phyloP scores from a whole-genome alignment of 2,888 invertebrate species.

The Tiliacea citrago region DNA sequence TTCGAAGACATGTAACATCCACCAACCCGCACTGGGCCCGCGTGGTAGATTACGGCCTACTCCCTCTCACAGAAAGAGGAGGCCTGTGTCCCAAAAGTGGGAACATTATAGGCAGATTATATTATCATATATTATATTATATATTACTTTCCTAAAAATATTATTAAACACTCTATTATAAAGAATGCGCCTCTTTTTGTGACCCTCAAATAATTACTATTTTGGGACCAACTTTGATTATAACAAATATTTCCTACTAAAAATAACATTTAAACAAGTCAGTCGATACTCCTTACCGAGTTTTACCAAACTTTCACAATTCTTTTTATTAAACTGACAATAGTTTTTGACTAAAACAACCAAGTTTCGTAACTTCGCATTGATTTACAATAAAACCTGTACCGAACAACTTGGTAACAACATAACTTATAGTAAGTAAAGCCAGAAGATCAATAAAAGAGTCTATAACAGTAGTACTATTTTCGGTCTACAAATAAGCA shows the following conservation, averaged over 20 bases:
- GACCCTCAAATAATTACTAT: too few species aligned
- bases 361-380: constrained; percentile 30
- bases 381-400: constrained; percentile 35
- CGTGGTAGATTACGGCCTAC: too few species aligned
- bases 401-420: constrained; percentile 26
- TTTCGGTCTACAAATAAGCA: constrained; percentile 36
- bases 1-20: too few species aligned
- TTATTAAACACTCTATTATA: too few species aligned
- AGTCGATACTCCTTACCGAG: neutral
- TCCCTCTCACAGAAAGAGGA: too few species aligned
- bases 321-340: neutral
- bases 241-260: neutral
- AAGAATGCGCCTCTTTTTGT: too few species aligned
- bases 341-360: constrained; percentile 6
- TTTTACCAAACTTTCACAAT: constrained; percentile 8
- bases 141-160: neutral
- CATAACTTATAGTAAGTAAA: constrained; percentile 31
- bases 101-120: too few species aligned
- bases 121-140: too few species aligned
- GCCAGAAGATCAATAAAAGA: constrained; percentile 51
- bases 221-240: neutral
- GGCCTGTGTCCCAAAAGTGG: too few species aligned
- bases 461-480: constrained; percentile 26
- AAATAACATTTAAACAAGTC: neutral
- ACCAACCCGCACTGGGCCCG: too few species aligned